Evolutionary conservation across 2,113 vertebrate species (phyloP), one percentile per base, ranked within the genome.

Genomic region (Smithornis capensis): DNA sequence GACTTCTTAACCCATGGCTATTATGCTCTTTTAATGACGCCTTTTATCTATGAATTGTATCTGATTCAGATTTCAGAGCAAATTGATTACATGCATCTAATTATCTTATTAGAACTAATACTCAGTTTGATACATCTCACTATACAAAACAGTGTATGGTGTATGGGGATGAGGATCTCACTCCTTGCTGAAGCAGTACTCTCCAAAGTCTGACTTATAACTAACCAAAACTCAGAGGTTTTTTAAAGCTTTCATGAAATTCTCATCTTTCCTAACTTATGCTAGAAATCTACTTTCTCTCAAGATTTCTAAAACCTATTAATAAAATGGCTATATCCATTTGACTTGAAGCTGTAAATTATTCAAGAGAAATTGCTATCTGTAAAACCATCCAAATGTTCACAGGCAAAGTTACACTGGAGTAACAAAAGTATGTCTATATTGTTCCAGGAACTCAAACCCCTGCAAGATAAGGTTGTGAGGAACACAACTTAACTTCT

Each of bases 11-110:
- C 77, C 77, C 70, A 47, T 88, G 44, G 42, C 63, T 89, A 84
- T 92, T 86, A 92, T 65, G 90, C 64, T 91, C 23, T 89, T 93
- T 89, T 96, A 94, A 95, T 89, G 77, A 92, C 94, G 62, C 40
- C 40, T 68, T 91, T 94, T 92, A 62, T 95, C 50, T 86, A 3
- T 31, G 47, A 90, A 60, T 64, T 81, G 19, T 52, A 87, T 92
- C 83, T 94, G 69, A 90, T 92, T 83, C 76, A 83, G 52, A 75
- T 86, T 83, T 86, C 83, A 90, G 49, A 78, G 76, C 70, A 93
- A 95, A 95, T 50, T 77, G 65, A 83, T 95, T 93, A 65, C 49
- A 88, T 1, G 1, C 8, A 0, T 83, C 56, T 90, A 88, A 92
- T 91, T 91, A 88, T 74, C 75, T 74, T 69, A 4, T 4, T 90